Percentiles rank a stretch among this genome's conserved stretches.
Conservation (phyloP, 2,888 invertebrate species). For the Odontomyia ornata region DNA sequence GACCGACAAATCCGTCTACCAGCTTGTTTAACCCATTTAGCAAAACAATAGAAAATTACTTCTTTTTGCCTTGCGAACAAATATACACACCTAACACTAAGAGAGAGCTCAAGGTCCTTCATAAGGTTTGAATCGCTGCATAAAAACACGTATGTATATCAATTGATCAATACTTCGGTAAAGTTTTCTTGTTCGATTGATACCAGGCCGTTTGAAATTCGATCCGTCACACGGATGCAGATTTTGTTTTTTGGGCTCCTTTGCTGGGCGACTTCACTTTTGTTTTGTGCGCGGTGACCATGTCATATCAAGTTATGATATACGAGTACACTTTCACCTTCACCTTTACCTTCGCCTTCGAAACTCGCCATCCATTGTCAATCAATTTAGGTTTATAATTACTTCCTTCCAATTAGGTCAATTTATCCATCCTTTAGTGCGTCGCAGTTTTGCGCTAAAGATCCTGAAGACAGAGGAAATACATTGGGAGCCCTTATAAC, state of each 20-base stretch:
- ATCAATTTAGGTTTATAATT: slow-evolving; percentile 48
- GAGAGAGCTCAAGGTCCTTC: too few relatives aligned
- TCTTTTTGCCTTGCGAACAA: too few relatives aligned
- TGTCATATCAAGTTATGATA: not conserved
- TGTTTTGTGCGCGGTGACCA: not conserved
- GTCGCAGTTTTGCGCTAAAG: slow-evolving; percentile 23
- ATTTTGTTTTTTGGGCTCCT: slow-evolving; percentile 1
- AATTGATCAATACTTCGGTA: too few relatives aligned
- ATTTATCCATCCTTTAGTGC: slow-evolving; percentile 28
- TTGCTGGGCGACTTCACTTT: not conserved
- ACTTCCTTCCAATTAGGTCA: slow-evolving; percentile 49
- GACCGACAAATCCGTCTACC: too few relatives aligned
- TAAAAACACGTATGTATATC: too few relatives aligned
- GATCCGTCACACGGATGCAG: slow-evolving; percentile 41
- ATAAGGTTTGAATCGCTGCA: too few relatives aligned
- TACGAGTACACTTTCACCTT: not conserved
- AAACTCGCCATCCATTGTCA: slow-evolving; percentile 33
- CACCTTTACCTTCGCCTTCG: not conserved
- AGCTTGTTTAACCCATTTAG: too few relatives aligned
- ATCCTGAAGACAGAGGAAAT: slow-evolving; percentile 14
- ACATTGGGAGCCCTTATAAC: slow-evolving; percentile 29
- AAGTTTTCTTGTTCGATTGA: not conserved
- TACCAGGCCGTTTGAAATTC: slow-evolving; percentile 22
- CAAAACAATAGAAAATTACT: too few relatives aligned
- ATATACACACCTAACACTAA: too few relatives aligned